Conservation (phyloP, 1,140 invertebrate species). For the Eumaeus atala region DNA sequence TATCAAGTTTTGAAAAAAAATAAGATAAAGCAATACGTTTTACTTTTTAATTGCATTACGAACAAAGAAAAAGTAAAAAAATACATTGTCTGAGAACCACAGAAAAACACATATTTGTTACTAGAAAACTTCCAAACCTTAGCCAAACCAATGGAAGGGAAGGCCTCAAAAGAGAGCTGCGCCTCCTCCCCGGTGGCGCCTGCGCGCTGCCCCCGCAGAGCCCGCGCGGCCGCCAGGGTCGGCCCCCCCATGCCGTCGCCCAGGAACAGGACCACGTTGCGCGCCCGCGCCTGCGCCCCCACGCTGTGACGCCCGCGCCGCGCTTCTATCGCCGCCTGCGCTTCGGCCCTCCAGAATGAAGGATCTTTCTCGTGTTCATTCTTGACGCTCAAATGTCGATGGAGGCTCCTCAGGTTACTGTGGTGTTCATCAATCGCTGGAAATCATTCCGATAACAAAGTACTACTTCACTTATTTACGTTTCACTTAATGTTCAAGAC, state of each 20-base stretch:
- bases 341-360: conserved; percentile 33
- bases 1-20: no score
- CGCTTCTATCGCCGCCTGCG: conserved; percentile 26
- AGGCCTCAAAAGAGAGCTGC: conserved; percentile 82
- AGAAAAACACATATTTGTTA: not conserved
- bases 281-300: conserved; percentile 70
- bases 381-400: not conserved
- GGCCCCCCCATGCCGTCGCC: conserved; percentile 86
- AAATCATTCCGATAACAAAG: no score
- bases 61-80: no score
- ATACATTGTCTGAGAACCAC: not conserved
- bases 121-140: conserved; percentile 76
- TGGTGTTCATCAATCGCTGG: conserved; percentile 32
- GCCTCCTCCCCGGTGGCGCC: conserved; percentile 78
- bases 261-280: conserved; percentile 83
- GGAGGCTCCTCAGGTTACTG: conserved; percentile 8
- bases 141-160: conserved; percentile 80
- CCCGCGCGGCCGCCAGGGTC: conserved; percentile 80
- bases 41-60: no score
- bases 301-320: conserved; percentile 12
- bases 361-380: conserved; percentile 24
- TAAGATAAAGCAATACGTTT: no score
- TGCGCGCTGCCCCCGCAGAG: conserved; percentile 77
- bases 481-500: no score
- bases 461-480: no score